Evolutionary conservation across 2,888 invertebrate species (phyloP).

Genomic region (Tridacna gigas): DNA sequence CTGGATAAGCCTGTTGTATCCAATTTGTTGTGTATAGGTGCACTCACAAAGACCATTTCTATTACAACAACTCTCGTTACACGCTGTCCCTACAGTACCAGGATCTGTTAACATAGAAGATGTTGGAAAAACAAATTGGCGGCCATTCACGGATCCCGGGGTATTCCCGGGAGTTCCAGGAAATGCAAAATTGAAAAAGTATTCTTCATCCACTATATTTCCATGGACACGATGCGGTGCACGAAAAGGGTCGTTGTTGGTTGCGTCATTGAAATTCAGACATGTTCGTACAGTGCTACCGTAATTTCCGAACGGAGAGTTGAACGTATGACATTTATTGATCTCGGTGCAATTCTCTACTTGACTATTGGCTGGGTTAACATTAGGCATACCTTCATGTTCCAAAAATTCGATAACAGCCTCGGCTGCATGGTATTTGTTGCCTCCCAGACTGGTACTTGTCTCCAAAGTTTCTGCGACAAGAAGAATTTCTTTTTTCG

Average conservation of each 20-base stretch:
- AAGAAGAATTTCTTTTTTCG: constrained; percentile 62
- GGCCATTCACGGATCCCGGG: constrained; percentile 69
- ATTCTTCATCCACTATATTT: constrained; percentile 35
- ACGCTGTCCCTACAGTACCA: constrained; percentile 20
- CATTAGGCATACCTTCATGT: constrained; percentile 3
- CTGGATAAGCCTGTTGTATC: constrained; percentile 29
- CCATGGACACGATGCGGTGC: constrained; percentile 20
- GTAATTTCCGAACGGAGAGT: constrained; percentile 57
- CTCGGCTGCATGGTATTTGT: constrained; percentile 55
- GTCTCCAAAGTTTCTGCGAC: constrained; percentile 67
- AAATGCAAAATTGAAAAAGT: constrained; percentile 72
- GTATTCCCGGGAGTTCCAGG: constrained; percentile 47
- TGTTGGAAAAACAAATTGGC: constrained; percentile 51
- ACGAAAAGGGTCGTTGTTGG: constrained; percentile 37
- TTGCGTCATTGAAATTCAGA: constrained; percentile 45
- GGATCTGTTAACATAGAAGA: constrained; percentile 51
- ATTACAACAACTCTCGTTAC: constrained; percentile 35
- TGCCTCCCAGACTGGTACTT: constrained; percentile 19
- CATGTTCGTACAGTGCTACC: constrained; percentile 28
- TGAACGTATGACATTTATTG: constrained; percentile 59
- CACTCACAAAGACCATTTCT: constrained; percentile 64
- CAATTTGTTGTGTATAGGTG: constrained; percentile 56
- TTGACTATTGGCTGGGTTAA: constrained; percentile 31
- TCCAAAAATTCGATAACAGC: constrained; percentile 60
- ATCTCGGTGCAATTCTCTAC: neutral